Percentiles rank a stretch among this genome's conserved stretches.
phyloP scores from a whole-genome alignment of 2,888 invertebrate genomes.

The Pecten maximus region DNA sequence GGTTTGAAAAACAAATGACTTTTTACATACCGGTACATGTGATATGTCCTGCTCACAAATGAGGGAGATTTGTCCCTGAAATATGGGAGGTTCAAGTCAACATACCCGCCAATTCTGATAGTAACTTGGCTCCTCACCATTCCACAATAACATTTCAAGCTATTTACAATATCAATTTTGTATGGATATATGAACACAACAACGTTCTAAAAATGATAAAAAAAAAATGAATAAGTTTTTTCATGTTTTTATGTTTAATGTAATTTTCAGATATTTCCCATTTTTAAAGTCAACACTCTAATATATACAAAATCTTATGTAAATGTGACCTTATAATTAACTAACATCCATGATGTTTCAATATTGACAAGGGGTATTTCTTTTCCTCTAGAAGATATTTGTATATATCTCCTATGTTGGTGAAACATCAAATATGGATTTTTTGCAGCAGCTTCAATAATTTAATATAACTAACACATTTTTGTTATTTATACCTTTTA shows the following conservation, averaged over 20 bases:
- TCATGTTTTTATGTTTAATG: not conserved
- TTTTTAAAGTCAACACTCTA: no score
- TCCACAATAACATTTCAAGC: not conserved
- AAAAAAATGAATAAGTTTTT: not conserved
- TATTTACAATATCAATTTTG: constrained; percentile 33
- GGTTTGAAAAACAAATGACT: constrained; percentile 26
- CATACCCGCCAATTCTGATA: not conserved
- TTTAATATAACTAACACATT: no score
- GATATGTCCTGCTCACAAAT: constrained; percentile 25
- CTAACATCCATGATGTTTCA: no score
- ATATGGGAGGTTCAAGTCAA: not conserved
- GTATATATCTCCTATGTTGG: no score
- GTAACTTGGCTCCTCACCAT: not conserved
- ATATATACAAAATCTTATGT: no score
- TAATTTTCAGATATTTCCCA: not conserved
- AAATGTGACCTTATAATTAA: no score
- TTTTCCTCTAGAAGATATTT: no score
- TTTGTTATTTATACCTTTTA: no score
- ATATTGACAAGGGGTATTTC: no score
- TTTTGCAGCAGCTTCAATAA: no score
- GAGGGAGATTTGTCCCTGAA: constrained; percentile 30
- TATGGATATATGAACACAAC: constrained; percentile 16
- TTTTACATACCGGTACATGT: constrained; percentile 34
- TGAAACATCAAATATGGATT: no score
- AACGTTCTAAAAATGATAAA: constrained; percentile 7